These are phyloP conservation scores for Dynastes maya DNA, from an alignment of 2,888 invertebrate genomes.

Conservation along the genomic window DNA sequence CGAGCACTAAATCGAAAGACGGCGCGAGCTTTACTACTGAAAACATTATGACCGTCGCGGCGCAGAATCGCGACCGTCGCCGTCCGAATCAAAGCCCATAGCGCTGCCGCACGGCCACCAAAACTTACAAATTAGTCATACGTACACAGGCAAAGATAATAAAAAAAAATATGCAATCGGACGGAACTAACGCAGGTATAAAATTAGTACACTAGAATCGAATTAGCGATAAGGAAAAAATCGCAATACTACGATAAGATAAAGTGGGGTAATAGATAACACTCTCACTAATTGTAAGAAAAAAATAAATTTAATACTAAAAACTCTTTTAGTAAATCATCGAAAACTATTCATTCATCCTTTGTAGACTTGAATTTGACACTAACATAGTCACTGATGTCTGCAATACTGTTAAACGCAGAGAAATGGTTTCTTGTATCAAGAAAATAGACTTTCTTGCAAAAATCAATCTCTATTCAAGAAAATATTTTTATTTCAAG, in stretches of 20 bases:
- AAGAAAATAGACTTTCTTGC: no score
- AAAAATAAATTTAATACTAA: no score
- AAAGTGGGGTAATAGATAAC: background rate
- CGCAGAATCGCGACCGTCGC: constrained; percentile 43
- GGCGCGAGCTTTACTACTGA: constrained; percentile 46
- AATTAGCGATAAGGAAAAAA: background rate
- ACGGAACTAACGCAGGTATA: background rate
- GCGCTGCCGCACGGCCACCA: constrained; percentile 24
- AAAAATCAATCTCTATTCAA: no score
- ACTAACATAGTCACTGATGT: no score
- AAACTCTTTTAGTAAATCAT: no score
- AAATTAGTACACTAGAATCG: background rate
- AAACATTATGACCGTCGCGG: constrained; percentile 47
- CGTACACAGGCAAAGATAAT: background rate
- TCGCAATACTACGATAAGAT: background rate
- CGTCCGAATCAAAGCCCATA: constrained; percentile 18
- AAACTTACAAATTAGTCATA: constrained; percentile 26
- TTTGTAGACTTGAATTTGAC: no score
- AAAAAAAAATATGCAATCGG: background rate
- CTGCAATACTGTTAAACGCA: no score
- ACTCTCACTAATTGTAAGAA: no score
- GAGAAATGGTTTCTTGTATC: no score
- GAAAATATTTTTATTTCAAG: no score
- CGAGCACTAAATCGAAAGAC: constrained; percentile 39
- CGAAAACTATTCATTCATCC: no score